Percentiles rank a stretch among this genome's conserved stretches.
phyloP scores from a whole-genome alignment of 2,113 vertebrate species.

The Centrocercus urophasianus region DNA sequence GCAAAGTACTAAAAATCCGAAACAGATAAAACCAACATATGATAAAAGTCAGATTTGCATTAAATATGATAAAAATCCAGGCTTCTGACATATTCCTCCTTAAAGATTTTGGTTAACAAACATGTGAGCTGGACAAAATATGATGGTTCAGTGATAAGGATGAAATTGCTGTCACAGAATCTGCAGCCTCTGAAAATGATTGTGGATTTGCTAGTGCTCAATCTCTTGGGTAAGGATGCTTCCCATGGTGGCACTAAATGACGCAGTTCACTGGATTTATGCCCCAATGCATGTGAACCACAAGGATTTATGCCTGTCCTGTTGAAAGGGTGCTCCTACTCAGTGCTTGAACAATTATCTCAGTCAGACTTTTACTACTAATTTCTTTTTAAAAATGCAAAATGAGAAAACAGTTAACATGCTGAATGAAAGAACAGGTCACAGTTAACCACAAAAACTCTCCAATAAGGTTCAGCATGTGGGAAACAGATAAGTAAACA shows the following conservation, averaged over 20 bases:
- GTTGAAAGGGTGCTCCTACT: fast-evolving
- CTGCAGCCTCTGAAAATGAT: background rate
- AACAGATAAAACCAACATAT: background rate
- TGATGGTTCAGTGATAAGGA: background rate
- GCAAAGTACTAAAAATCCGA: background rate
- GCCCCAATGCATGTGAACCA: fast-evolving
- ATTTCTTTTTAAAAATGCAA: slow-evolving; percentile 23
- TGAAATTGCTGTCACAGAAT: background rate
- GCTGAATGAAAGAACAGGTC: slow-evolving; percentile 2
- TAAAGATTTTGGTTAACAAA: slow-evolving; percentile 2
- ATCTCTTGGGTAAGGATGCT: background rate
- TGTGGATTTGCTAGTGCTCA: fast-evolving
- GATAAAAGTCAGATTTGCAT: background rate
- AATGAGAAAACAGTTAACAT: background rate
- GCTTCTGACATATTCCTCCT: background rate
- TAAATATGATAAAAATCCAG: slow-evolving; percentile 8
- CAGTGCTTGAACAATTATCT: background rate
- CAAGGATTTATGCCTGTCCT: background rate
- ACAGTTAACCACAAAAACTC: slow-evolving; percentile 45
- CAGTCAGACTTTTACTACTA: background rate
- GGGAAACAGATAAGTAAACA: slow-evolving; percentile 60
- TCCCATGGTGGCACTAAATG: background rate
- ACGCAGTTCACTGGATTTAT: background rate
- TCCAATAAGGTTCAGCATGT: slow-evolving; percentile 62
- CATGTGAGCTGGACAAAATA: background rate